phyloP scores from a whole-genome alignment of 2,888 invertebrate species.

The Anodontia alba region DNA sequence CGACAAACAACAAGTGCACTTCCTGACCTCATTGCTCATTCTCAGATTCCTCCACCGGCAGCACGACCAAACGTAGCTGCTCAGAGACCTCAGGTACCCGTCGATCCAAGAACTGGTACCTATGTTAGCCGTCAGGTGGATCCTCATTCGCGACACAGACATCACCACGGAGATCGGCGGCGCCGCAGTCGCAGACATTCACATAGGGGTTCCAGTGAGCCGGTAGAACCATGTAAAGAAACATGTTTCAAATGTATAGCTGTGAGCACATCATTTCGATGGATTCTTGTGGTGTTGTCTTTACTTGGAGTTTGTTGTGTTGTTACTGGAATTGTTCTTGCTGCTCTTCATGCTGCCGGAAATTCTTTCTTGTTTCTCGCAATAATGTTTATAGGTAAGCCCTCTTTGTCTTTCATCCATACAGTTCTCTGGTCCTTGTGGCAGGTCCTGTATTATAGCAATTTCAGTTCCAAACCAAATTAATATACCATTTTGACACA shows the following conservation, averaged over 20 bases:
- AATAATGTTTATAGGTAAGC: constrained; percentile 84
- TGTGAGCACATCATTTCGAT: constrained; percentile 80
- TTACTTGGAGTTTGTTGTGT: constrained; percentile 83
- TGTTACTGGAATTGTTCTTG: constrained; percentile 82
- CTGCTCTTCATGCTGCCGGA: constrained; percentile 80
- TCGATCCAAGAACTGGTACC: constrained; percentile 35
- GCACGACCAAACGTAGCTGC: constrained; percentile 35
- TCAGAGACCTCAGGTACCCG: constrained; percentile 38
- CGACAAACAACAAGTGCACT: constrained; percentile 63
- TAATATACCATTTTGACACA: no score
- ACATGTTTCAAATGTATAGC: constrained; percentile 80
- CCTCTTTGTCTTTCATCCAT: neutral
- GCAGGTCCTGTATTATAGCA: no score
- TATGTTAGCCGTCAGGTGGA: constrained; percentile 41
- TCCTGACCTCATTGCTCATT: constrained; percentile 79
- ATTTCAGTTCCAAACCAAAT: no score
- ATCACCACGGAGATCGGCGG: constrained; percentile 58
- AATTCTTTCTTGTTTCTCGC: constrained; percentile 82
- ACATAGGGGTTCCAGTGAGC: constrained; percentile 25
- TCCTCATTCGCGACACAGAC: constrained; percentile 66
- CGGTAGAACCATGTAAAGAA: constrained; percentile 73
- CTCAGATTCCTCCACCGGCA: constrained; percentile 67
- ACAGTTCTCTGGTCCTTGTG: no score
- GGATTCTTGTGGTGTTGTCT: constrained; percentile 82
- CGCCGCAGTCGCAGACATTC: constrained; percentile 65